Evolutionary conservation across 2,888 invertebrate species (phyloP).

Genomic region (Mythimna lalbum): DNA sequence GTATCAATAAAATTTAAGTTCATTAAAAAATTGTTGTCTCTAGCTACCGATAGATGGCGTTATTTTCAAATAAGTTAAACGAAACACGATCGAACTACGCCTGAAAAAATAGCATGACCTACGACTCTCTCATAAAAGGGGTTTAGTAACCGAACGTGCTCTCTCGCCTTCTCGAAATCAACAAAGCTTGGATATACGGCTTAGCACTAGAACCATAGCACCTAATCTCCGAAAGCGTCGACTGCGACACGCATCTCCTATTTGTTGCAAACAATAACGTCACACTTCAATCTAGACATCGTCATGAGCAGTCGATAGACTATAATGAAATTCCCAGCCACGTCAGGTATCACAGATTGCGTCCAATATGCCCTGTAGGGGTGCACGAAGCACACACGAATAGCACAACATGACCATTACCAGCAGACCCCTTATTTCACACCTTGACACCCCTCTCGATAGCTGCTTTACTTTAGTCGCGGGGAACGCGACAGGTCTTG

Average conservation of each 20-base stretch:
- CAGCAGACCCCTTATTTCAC: constrained; percentile 65
- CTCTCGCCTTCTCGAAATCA: constrained; percentile 12
- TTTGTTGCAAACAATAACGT: constrained; percentile 64
- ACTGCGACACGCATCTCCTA: constrained; percentile 42
- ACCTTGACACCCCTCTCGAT: constrained; percentile 40
- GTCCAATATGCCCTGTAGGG: constrained; percentile 85
- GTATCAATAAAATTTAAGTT: no score
- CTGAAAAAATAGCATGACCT: constrained; percentile 1
- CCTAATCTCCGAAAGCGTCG: constrained; percentile 33
- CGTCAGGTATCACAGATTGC: constrained; percentile 88
- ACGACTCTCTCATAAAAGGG: constrained; percentile 12
- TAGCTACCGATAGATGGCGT: constrained; percentile 11
- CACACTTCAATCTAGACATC: constrained; percentile 74
- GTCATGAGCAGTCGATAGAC: constrained; percentile 82
- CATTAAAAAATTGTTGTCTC: not conserved
- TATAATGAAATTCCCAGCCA: constrained; percentile 86
- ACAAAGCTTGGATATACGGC: constrained; percentile 15
- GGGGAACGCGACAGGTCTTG: constrained; percentile 63
- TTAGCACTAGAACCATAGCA: constrained; percentile 11
- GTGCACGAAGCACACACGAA: constrained; percentile 76
- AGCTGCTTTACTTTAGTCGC: constrained; percentile 26
- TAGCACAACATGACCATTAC: constrained; percentile 70
- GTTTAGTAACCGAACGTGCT: constrained; percentile 37
- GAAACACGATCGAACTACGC: not conserved
- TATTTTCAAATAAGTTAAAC: not conserved